Conservation (phyloP, 2,888 invertebrate species). For the Patella ulyssiponensis region DNA sequence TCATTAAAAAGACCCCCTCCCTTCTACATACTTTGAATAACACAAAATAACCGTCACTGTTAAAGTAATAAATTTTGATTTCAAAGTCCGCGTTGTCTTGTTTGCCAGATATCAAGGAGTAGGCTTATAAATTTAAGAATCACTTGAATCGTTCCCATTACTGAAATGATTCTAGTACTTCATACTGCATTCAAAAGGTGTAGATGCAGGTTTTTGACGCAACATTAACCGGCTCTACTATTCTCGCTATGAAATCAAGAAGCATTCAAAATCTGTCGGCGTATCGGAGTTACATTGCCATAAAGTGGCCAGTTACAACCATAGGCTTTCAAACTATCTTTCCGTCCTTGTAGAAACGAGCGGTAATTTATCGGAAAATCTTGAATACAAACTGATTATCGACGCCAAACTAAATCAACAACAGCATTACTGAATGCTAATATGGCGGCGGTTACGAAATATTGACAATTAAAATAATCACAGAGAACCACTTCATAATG, state of each 20-base stretch:
- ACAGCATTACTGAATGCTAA: neutral
- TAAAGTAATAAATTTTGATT: too few species aligned
- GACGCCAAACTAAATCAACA: constrained; percentile 2
- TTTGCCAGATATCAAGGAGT: too few species aligned
- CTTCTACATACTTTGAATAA: too few species aligned
- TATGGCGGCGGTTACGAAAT: neutral
- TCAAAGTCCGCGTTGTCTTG: too few species aligned
- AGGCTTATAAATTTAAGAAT: too few species aligned
- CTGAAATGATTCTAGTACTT: too few species aligned
- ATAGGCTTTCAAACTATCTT: neutral
- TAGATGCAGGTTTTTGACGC: too few species aligned
- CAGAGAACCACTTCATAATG: constrained; percentile 2
- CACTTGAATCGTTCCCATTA: too few species aligned
- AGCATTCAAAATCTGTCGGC: neutral
- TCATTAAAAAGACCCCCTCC: too few species aligned
- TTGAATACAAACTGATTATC: neutral
- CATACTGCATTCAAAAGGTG: too few species aligned
- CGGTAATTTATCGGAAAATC: neutral
- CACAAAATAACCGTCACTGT: too few species aligned
- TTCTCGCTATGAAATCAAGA: neutral
- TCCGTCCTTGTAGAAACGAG: constrained; percentile 1
- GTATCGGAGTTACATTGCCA: neutral
- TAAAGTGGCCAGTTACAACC: constrained; percentile 3
- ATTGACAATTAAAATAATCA: constrained; percentile 1
- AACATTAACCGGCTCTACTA: too few species aligned